Evolutionary conservation across 2,113 vertebrate genomes (phyloP).

Genomic region (Cyphomyrus plagiostoma): DNA sequence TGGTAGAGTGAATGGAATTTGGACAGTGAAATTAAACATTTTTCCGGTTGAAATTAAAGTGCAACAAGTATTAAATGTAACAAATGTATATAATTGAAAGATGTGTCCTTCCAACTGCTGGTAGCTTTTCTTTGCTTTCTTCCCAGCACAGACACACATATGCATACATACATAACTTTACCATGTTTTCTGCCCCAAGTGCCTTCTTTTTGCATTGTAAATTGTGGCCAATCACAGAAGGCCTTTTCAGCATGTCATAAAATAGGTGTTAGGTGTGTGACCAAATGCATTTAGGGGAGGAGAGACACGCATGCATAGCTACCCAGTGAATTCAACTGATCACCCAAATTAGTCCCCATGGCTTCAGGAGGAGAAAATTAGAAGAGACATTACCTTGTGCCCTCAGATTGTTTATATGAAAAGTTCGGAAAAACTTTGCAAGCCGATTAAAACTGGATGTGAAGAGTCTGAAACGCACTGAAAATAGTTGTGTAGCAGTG

Average conservation of each 20-base stretch:
- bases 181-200: conserved; percentile 6
- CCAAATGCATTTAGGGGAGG: not conserved
- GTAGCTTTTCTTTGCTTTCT: not conserved
- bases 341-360: not conserved
- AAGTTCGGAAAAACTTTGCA: not conserved
- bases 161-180: not conserved
- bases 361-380: not conserved
- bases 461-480: not conserved
- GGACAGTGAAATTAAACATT: not conserved
- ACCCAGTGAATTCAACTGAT: not conserved
- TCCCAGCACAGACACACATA: not conserved
- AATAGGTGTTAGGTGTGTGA: not conserved
- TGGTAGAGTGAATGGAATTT: not conserved
- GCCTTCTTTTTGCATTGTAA: conserved; percentile 21
- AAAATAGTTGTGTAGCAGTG: not conserved
- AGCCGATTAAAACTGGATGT: not conserved
- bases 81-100: not conserved
- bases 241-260: conserved; percentile 10
- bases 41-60: not conserved
- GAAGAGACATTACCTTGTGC: not conserved
- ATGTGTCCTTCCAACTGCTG: not conserved
- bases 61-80: not conserved
- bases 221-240: conserved; percentile 2
- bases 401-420: not conserved
- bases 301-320: not conserved